Evolutionary conservation across 2,797 vertebrate genomes (phyloP), one percentile per base, ranked within the genome.

Genomic region (Sebastes matsubarae): DNA sequence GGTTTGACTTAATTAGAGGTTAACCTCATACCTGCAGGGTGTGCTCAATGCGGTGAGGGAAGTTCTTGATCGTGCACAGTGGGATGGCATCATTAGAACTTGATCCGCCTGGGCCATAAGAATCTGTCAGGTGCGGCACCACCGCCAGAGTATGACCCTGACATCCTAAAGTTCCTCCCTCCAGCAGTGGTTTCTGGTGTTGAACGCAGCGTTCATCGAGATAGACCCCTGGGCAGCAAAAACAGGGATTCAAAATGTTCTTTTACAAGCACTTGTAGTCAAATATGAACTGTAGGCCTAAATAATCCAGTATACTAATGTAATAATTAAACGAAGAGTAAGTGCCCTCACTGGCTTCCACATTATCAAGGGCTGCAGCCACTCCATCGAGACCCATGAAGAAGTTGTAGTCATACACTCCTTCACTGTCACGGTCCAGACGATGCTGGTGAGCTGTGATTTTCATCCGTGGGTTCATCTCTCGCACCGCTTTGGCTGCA

Each of bases 31-130:
- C 98, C 97, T 99, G 97, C 54, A 98, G 85, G 0, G 97, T 97
- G 89, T 99, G 97, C 89, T 97, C 95, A 7, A 96, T 96, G 64
- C 94, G 93, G 82, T 91, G 89, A 54, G 97, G 98, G 75, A 97
- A 97, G 94, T 96, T 86, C 79, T 95, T 96, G 46, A 98, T 82
- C 0, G 97, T 99, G 81, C 98, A 99, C 65, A 95, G 74, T 0
- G 97, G 97, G 66, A 97, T 80, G n/a, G 83, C 73, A 1, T 69
- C 68, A 0, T 85, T 70, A 5, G 84, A 34, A 0, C 72, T 64
- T 6, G 88, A 18, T 1, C 32, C 8, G 0, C 0, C 82, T 0
- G 8, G 75, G 13, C 57, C 94, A 50, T 97, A 97, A 0, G 90
- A 91, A 18, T 96, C 73, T 0, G 97, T 98, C 77, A 98, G 74